Percentiles rank a stretch among this genome's conserved stretches.
phyloP scores from a whole-genome alignment of 2,113 vertebrate species.

The Corydoras sp. region DNA sequence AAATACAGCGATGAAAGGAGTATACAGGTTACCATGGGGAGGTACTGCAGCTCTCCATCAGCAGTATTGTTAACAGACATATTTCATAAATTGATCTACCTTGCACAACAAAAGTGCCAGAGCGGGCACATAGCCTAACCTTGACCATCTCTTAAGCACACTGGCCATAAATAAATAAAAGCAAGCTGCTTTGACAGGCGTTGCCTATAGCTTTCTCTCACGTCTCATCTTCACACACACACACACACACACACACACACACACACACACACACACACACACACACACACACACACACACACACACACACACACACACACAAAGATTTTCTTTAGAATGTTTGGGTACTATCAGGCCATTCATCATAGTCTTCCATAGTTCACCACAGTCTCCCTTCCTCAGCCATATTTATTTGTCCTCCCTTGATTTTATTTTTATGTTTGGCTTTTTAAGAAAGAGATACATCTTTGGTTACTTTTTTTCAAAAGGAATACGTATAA shows the following conservation, averaged over 20 bases:
- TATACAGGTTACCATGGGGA: conserved; percentile 35
- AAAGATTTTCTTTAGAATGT: conserved; percentile 50
- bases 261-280: conserved; percentile 10
- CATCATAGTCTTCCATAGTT: conserved; percentile 63
- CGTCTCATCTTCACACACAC: conserved; percentile 34
- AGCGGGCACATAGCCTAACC: conserved; percentile 65
- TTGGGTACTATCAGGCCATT: conserved; percentile 62
- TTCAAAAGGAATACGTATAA: no score
- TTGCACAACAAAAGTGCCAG: conserved; percentile 42
- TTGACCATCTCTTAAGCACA: conserved; percentile 72
- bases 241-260: conserved; percentile 1
- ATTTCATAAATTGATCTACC: conserved; percentile 63
- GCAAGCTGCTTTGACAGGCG: conserved; percentile 60
- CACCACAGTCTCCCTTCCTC: conserved; percentile 26
- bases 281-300: conserved; percentile 34
- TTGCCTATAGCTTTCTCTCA: conserved; percentile 53
- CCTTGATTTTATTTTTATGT: conserved; percentile 58
- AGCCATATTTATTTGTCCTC: conserved; percentile 66
- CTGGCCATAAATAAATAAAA: conserved; percentile 73
- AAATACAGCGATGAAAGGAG: conserved; percentile 40
- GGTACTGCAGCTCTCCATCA: conserved; percentile 41
- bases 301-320: neutral
- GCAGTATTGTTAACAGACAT: conserved; percentile 69
- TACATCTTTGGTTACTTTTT: no score
- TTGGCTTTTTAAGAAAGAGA: conserved; percentile 36